These are phyloP conservation scores for Neopelma chrysocephalum DNA, from an alignment of 2,797 vertebrate species.

Conservation along the genomic window DNA sequence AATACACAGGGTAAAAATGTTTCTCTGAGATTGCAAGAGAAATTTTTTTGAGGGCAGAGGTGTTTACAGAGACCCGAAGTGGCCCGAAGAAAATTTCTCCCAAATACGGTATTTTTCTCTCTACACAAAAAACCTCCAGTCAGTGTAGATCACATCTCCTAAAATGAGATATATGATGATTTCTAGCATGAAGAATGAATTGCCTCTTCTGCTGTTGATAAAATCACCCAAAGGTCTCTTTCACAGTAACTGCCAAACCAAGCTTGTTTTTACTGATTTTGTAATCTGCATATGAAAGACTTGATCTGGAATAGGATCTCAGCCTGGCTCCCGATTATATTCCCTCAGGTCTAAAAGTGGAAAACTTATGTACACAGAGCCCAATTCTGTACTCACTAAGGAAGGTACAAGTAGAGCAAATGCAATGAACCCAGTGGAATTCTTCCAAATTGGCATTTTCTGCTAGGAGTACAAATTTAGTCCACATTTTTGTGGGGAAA, in stretches of 20 bases:
- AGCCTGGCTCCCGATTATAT: background rate
- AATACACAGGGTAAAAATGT: background rate
- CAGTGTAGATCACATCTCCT: background rate
- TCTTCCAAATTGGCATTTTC: background rate
- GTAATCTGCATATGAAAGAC: slow-evolving; percentile 9
- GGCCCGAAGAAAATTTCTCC: background rate
- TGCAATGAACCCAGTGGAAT: background rate
- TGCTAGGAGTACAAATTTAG: background rate
- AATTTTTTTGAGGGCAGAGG: background rate
- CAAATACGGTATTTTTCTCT: background rate
- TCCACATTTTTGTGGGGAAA: background rate
- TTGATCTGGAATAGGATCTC: background rate
- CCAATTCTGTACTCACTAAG: background rate
- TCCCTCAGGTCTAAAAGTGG: background rate
- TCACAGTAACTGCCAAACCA: slow-evolving; percentile 33
- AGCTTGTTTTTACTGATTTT: background rate
- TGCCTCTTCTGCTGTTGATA: slow-evolving; percentile 5
- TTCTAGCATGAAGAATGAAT: background rate
- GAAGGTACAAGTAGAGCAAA: background rate
- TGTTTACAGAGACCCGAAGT: background rate
- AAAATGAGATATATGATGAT: background rate
- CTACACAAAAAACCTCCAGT: background rate
- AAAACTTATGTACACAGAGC: background rate
- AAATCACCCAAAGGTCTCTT: slow-evolving; percentile 6
- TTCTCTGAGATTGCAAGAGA: background rate